phyloP scores from a whole-genome alignment of 2,113 vertebrate genomes.

The Petrocephalus microphthalmus region DNA sequence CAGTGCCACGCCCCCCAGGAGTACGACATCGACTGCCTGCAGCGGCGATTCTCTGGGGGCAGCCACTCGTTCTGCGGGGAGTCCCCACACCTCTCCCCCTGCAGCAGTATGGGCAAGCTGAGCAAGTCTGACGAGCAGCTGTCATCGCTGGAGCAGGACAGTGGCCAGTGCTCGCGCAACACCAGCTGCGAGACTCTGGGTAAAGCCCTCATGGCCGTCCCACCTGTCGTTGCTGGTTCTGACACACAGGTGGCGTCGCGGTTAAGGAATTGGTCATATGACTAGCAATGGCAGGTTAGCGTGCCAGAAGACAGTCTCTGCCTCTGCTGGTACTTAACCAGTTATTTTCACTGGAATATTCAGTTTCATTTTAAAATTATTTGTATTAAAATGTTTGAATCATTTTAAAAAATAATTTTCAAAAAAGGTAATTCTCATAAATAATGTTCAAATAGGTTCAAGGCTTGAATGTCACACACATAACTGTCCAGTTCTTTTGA shows the following conservation, averaged over 20 bases:
- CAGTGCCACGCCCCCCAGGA: constrained; percentile 58
- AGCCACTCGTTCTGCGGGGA: constrained; percentile 91
- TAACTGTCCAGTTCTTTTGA: background rate
- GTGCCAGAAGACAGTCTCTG: background rate
- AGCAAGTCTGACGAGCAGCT: constrained; percentile 96
- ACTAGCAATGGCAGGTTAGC: background rate
- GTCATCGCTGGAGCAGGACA: constrained; percentile 90
- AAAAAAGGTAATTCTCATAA: background rate
- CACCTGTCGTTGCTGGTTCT: background rate
- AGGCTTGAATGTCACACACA: background rate
- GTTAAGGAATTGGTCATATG: background rate
- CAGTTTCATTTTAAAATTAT: background rate
- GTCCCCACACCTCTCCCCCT: constrained; percentile 86
- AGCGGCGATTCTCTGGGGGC: constrained; percentile 86
- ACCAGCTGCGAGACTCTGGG: constrained; percentile 98
- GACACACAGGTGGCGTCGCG: background rate
- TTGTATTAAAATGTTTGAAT: background rate
- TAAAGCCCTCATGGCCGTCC: constrained; percentile 43
- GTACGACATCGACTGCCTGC: constrained; percentile 84
- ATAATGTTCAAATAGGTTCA: background rate
- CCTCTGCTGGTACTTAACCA: background rate
- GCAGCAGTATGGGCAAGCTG: constrained; percentile 92
- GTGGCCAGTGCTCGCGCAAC: constrained; percentile 93
- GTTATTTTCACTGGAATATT: background rate
- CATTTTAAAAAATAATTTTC: background rate